phyloP scores from a whole-genome alignment of 2,113 vertebrate species.

The Aplodontia rufa region DNA sequence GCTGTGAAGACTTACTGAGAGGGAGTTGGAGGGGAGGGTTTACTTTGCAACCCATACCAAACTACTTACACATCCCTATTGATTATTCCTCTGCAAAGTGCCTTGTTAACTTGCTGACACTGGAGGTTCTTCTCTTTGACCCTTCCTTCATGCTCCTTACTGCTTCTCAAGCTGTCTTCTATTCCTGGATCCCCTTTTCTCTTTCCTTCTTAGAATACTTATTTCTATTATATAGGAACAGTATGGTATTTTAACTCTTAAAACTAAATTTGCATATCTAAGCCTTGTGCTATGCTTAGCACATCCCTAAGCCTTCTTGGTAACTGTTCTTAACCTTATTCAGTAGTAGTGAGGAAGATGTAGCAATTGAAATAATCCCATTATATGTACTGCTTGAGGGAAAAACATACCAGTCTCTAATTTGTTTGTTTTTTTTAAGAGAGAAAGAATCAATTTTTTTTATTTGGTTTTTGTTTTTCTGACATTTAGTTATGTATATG shows the following conservation, averaged over 20 bases:
- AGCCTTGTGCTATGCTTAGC: neutral
- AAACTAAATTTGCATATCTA: neutral
- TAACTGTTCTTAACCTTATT: neutral
- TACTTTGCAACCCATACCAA: neutral
- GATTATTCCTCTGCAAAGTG: neutral
- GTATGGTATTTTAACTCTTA: neutral
- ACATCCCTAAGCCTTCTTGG: neutral
- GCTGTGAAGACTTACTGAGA: neutral
- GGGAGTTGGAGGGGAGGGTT: neutral
- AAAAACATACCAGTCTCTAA: neutral
- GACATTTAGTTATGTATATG: too few relatives aligned
- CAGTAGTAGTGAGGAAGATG: neutral
- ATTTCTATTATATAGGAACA: neutral
- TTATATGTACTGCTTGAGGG: neutral
- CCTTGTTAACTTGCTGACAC: neutral
- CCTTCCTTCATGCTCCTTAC: neutral
- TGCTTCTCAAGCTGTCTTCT: neutral
- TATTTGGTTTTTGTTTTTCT: too few relatives aligned
- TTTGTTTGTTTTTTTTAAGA: too few relatives aligned
- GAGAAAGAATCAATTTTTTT: too few relatives aligned
- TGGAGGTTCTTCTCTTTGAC: neutral
- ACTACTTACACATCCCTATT: neutral
- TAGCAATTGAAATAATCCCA: neutral
- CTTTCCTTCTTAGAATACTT: neutral
- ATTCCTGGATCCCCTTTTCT: neutral